phyloP scores from a whole-genome alignment of 2,888 invertebrate genomes.

The Hyppa rectilinea region DNA sequence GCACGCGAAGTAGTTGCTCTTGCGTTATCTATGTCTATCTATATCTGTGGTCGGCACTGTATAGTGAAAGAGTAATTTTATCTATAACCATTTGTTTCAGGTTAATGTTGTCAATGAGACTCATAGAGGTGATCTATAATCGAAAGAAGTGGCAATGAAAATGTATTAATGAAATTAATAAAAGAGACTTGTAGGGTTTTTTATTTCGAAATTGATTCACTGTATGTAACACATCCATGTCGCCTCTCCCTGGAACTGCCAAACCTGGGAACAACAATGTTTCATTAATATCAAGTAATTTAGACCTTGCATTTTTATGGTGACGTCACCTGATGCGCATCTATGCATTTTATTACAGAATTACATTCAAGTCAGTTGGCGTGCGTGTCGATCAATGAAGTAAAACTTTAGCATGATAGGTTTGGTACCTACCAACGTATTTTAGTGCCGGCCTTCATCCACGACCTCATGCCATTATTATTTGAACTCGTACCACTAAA shows the following conservation, averaged over 20 bases:
- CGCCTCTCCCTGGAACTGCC: slow-evolving; percentile 15
- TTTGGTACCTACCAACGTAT: not conserved
- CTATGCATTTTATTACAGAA: not conserved
- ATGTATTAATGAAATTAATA: slow-evolving; percentile 15
- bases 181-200: slow-evolving; percentile 8
- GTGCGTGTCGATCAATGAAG: not conserved
- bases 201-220: slow-evolving; percentile 12
- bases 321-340: not conserved
- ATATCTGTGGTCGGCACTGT: too few relatives aligned
- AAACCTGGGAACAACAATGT: slow-evolving; percentile 40
- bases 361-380: not conserved
- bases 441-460: not conserved
- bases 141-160: not conserved
- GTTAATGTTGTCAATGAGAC: not conserved
- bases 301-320: not conserved
- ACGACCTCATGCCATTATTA: too few relatives aligned
- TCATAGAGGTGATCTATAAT: not conserved
- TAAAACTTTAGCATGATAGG: not conserved
- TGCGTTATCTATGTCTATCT: too few relatives aligned
- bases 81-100: too few relatives aligned
- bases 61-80: too few relatives aligned
- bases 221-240: not conserved
- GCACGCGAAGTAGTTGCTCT: too few relatives aligned
- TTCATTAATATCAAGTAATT: slow-evolving; percentile 1
- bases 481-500: too few relatives aligned